These are phyloP conservation scores for Triplophysa rosa DNA, from an alignment of 2,113 vertebrate species.

Conservation along the genomic window DNA sequence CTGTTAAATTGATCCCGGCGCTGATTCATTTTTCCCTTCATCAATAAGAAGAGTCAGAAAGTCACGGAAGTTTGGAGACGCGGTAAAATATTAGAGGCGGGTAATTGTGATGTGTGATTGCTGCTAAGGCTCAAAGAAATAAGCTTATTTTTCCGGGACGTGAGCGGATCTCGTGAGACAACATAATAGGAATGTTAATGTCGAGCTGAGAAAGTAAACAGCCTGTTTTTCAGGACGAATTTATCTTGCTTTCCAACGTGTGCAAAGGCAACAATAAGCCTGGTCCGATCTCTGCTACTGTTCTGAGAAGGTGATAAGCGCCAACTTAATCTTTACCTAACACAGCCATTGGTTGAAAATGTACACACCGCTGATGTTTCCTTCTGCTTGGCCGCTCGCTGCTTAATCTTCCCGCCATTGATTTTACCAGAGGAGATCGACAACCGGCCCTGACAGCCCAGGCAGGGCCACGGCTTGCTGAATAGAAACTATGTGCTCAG, in stretches of 20 bases:
- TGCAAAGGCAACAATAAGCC: neutral
- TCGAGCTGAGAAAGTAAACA: conserved; percentile 20
- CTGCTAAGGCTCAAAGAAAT: conserved; percentile 31
- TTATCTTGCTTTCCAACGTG: conserved; percentile 34
- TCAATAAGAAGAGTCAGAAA: conserved; percentile 30
- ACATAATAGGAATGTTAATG: conserved; percentile 41
- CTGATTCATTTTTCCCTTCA: conserved; percentile 47
- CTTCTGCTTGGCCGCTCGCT: conserved; percentile 47
- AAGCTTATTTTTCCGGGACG: neutral
- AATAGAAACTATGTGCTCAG: conserved; percentile 44
- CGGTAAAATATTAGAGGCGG: neutral
- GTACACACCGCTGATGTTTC: conserved; percentile 53
- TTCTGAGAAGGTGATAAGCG: conserved; percentile 28
- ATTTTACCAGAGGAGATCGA: conserved; percentile 43
- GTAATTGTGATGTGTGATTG: conserved; percentile 33
- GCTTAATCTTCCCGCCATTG: conserved; percentile 56
- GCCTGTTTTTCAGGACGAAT: conserved; percentile 26
- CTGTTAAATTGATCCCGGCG: conserved; percentile 28
- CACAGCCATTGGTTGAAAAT: conserved; percentile 38
- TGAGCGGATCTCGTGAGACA: conserved; percentile 16
- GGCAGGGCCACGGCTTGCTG: conserved; percentile 25
- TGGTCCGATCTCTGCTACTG: conserved; percentile 10
- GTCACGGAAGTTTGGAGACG: neutral
- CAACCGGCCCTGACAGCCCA: conserved; percentile 28
- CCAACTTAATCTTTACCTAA: conserved; percentile 8